phyloP scores from a whole-genome alignment of 1,140 invertebrate species.

The Grapholita molesta region DNA sequence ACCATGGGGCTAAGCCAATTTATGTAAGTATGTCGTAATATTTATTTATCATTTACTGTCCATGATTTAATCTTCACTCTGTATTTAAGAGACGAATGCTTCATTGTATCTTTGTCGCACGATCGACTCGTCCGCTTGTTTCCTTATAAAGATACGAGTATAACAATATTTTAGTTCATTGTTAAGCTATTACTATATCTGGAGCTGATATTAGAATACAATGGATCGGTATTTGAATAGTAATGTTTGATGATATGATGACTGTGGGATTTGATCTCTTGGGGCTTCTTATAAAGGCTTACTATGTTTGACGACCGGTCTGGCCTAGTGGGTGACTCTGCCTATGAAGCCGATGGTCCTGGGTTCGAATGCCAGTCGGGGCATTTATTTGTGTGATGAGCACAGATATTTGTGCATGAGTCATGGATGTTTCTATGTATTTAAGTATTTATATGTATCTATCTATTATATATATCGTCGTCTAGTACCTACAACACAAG shows the following conservation, averaged over 20 bases:
- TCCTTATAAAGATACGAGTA: not conserved
- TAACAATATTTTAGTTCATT: not conserved
- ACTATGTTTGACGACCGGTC: not conserved
- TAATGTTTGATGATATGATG: not conserved
- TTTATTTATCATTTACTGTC: too few species aligned
- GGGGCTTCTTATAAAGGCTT: too few species aligned
- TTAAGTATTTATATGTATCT: too few species aligned
- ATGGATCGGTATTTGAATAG: not conserved
- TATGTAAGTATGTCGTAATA: too few species aligned
- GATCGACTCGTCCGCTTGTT: not conserved
- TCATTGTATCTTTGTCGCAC: not conserved
- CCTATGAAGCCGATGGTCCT: too few species aligned
- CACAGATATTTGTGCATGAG: too few species aligned
- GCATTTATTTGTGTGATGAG: too few species aligned
- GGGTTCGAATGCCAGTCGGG: too few species aligned
- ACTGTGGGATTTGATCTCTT: not conserved
- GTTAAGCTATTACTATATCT: not conserved
- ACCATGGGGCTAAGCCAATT: too few species aligned
- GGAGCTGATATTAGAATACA: not conserved
- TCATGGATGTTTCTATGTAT: too few species aligned
- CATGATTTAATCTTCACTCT: not conserved
- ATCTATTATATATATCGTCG: too few species aligned
- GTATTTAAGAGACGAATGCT: not conserved
- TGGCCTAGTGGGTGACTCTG: not conserved
- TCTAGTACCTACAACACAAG: too few species aligned